These are phyloP conservation scores for Drosophila eugracilis DNA, from an alignment of 1,140 invertebrate species.

Conservation along the genomic window DNA sequence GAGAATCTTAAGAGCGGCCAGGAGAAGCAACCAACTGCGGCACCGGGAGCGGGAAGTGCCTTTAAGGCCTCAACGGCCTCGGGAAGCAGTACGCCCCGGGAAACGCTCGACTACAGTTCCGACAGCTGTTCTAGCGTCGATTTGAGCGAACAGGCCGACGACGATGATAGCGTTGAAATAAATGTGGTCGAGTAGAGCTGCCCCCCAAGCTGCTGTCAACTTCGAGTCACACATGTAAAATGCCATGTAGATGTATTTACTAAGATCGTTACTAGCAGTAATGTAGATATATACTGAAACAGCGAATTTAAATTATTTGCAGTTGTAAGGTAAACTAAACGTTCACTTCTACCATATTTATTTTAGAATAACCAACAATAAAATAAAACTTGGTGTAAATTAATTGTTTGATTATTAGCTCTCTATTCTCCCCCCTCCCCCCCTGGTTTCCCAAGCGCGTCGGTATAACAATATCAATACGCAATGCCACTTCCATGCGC, in stretches of 20 bases:
- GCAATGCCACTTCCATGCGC: too few relatives aligned
- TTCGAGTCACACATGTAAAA: conserved; percentile 12
- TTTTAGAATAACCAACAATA: conserved; percentile 23
- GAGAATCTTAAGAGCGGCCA: conserved; percentile 86
- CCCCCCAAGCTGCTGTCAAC: background rate
- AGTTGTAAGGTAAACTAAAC: conserved; percentile 3
- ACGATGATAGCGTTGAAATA: conserved; percentile 85
- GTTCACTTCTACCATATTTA: conserved; percentile 17
- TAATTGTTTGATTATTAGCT: too few relatives aligned
- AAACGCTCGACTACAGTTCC: conserved; percentile 55
- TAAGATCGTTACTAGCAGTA: conserved; percentile 6
- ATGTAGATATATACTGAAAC: conserved; percentile 18
- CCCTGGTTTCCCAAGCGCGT: too few relatives aligned
- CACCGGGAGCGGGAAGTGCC: conserved; percentile 1
- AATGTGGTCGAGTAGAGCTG: conserved; percentile 84
- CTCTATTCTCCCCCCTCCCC: too few relatives aligned
- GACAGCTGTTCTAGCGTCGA: conserved; percentile 64
- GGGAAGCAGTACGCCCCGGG: background rate
- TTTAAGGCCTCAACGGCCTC: background rate
- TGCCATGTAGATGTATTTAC: conserved; percentile 13
- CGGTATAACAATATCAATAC: conserved; percentile 37
- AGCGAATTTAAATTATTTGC: conserved; percentile 51
- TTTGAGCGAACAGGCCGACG: conserved; percentile 56
- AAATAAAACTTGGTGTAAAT: background rate
- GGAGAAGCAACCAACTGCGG: conserved; percentile 59